Percentiles rank a stretch among this genome's conserved stretches.
Conservation (phyloP, 1,140 invertebrate species). For the Ridgeia piscesae region DNA sequence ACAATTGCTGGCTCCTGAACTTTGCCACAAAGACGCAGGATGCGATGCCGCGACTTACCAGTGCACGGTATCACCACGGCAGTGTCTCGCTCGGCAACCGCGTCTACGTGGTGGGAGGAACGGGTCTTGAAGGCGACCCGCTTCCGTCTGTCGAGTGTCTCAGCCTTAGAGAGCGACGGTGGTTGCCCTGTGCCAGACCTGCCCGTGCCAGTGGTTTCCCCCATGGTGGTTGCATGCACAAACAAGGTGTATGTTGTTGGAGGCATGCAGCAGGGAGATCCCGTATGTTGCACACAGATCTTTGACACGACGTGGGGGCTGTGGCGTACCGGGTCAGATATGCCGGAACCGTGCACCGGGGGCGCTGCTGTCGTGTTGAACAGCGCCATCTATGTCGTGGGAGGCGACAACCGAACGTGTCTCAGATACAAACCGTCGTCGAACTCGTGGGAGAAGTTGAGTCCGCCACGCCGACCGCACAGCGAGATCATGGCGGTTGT, state of each 20-base stretch:
- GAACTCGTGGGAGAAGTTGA: neutral
- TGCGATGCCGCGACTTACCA: too few species aligned
- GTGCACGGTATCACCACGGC: too few species aligned
- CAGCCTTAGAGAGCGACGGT: too few species aligned
- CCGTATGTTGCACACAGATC: neutral
- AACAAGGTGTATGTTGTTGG: neutral
- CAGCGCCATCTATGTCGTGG: conserved; percentile 12
- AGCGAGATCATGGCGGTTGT: neutral
- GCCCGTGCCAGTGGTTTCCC: neutral
- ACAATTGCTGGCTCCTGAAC: neutral
- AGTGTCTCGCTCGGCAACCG: too few species aligned
- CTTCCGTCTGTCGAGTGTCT: too few species aligned
- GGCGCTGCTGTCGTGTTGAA: conserved; percentile 8
- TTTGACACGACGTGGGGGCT: conserved; percentile 15
- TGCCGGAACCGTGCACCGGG: neutral
- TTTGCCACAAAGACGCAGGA: neutral
- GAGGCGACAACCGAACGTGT: neutral
- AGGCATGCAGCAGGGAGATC: neutral
- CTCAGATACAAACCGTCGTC: neutral
- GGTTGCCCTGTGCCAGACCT: neutral
- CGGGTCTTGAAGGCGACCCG: too few species aligned
- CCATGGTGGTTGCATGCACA: neutral
- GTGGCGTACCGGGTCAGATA: neutral
- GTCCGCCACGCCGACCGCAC: neutral
- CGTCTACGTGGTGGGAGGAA: too few species aligned